phyloP scores from a whole-genome alignment of 2,113 vertebrate species.

The Leucoraja erinaceus region DNA sequence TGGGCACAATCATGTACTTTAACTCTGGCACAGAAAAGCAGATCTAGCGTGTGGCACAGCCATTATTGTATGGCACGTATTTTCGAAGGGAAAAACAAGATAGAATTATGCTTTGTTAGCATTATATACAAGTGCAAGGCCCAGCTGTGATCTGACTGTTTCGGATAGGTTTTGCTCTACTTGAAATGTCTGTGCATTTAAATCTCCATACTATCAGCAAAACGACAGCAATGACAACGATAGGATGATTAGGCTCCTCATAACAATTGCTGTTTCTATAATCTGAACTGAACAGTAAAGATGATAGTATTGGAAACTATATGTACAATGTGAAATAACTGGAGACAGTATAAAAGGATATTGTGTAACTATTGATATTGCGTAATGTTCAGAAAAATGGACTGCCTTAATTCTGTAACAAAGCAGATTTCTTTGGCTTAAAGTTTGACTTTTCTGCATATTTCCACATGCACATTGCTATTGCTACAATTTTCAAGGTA shows the following conservation, averaged over 20 bases:
- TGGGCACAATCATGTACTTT: background rate
- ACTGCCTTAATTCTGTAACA: background rate
- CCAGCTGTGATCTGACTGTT: background rate
- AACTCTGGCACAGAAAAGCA: too few species aligned
- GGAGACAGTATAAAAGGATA: background rate
- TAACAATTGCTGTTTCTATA: background rate
- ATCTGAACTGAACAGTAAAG: background rate
- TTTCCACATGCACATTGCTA: slow-evolving; percentile 20
- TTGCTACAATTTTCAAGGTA: background rate
- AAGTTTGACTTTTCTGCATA: slow-evolving; percentile 17
- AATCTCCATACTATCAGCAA: background rate
- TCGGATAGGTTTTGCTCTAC: background rate
- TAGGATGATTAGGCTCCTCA: background rate
- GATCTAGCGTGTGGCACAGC: background rate
- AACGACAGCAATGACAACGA: background rate
- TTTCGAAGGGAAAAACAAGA: background rate
- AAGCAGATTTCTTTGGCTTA: slow-evolving; percentile 4
- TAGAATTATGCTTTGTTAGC: background rate
- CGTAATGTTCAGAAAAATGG: background rate
- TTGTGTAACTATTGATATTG: slow-evolving; percentile 24
- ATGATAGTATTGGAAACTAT: background rate
- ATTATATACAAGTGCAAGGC: background rate
- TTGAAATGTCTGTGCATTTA: background rate
- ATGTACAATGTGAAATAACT: slow-evolving; percentile 20
- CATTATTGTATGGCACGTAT: background rate